Evolutionary conservation across 2,888 invertebrate species (phyloP).

Genomic region (Sericinus montela): DNA sequence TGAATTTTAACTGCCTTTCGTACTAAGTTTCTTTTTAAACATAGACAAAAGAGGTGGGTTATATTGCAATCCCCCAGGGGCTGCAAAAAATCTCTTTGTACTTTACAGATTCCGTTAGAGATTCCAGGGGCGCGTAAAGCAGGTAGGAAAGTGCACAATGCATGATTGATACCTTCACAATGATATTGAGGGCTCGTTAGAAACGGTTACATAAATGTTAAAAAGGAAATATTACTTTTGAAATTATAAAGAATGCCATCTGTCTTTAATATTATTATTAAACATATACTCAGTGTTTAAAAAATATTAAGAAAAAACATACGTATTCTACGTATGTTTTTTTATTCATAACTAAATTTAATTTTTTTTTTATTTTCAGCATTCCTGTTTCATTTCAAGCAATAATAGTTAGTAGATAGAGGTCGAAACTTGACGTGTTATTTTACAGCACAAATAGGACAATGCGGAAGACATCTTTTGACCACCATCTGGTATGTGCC

Average conservation of each 20-base stretch:
- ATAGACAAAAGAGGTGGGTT: background rate
- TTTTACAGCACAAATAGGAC: too few relatives aligned
- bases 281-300: too few relatives aligned
- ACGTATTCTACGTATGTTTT: too few relatives aligned
- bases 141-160: background rate
- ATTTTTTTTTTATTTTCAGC: too few relatives aligned
- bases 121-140: background rate
- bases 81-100: background rate
- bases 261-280: background rate
- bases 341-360: too few relatives aligned
- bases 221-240: background rate
- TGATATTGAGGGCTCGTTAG: background rate
- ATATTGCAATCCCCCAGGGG: background rate
- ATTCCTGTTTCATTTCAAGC: too few relatives aligned
- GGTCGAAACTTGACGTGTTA: too few relatives aligned
- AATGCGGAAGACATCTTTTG: too few relatives aligned
- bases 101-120: background rate
- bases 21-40: background rate
- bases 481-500: too few relatives aligned
- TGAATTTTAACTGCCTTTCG: too few relatives aligned
- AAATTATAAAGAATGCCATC: background rate
- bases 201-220: background rate
- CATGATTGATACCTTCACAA: background rate
- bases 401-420: too few relatives aligned
- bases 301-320: too few relatives aligned